These are phyloP conservation scores for Ligdia adustata DNA, from an alignment of 2,888 invertebrate genomes.

Conservation along the genomic window DNA sequence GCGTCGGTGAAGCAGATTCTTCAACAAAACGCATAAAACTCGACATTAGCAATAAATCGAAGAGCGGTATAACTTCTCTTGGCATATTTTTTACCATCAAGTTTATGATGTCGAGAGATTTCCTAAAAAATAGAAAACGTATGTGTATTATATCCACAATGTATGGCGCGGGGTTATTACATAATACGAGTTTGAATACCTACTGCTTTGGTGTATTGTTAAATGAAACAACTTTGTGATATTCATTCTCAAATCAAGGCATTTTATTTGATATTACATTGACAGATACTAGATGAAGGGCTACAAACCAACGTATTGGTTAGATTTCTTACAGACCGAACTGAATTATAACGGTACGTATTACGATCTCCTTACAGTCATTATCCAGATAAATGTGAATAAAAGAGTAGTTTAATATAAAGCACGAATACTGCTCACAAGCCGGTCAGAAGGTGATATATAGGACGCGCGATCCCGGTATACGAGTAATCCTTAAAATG, in stretches of 20 bases:
- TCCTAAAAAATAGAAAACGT: conserved; percentile 31
- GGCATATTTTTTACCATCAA: conserved; percentile 32
- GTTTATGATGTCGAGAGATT: conserved; percentile 36
- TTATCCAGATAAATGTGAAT: conserved; percentile 18
- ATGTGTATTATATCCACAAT: too few relatives aligned
- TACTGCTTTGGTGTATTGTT: too few relatives aligned
- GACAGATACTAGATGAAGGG: too few relatives aligned
- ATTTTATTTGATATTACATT: too few relatives aligned
- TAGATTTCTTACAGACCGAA: too few relatives aligned
- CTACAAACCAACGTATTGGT: too few relatives aligned
- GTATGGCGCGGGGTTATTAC: too few relatives aligned
- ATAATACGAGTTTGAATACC: too few relatives aligned
- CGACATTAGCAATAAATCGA: conserved; percentile 27
- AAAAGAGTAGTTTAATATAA: conserved; percentile 5
- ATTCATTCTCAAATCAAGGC: too few relatives aligned
- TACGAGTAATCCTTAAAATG: conserved; percentile 70
- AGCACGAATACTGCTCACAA: conserved; percentile 13
- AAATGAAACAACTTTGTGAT: too few relatives aligned
- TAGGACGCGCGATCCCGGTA: conserved; percentile 62
- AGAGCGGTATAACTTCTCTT: conserved; percentile 25
- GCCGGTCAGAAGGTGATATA: conserved; percentile 68
- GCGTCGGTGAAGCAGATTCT: not conserved
- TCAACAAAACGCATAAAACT: conserved; percentile 23
- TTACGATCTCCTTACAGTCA: too few relatives aligned
- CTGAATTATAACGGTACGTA: too few relatives aligned